Base-by-base conservation (phyloP, 2,797 vertebrate species). In the Neosilurus mollespiculum region DNA sequence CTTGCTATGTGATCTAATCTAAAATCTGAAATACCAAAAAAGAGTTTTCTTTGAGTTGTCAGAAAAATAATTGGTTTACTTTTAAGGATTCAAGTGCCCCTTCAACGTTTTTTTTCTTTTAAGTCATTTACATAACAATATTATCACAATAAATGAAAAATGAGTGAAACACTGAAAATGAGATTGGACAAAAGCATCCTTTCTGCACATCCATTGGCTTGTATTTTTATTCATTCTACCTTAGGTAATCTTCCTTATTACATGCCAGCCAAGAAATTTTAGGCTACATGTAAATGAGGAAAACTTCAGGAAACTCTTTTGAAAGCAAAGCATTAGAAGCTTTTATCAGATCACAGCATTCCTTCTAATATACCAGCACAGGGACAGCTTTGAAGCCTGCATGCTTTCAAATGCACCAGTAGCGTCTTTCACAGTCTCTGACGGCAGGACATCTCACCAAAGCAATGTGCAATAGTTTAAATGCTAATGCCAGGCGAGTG, bases 311-410 rank as follows among this genome's bases (percentile, higher is more conserved):
- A 90, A 91, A 93, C 87, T 90, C 89, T 89, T 91, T 92, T 89
- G 91, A 88, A 87, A 90, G 87, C 87, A 75, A 64, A 83, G 91
- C 92, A 93, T 93, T 90, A 93, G 88, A 91, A 86, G 86, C 87
- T 89, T 93, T 92, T 93, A 93, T 94, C 89, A 87, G 90, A 93
- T 93, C 91, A 90, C 90, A 91, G 89, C 84, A 84, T 67, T 82
- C 78, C 76, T 81, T 78, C 69, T 87, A 82, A 87, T 86, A 86
- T 85, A 86, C 83, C 81, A 84, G 72, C 37, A 58, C 56, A 84
- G 84, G 81, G 84, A 84, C 49, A 70, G 82, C 89, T 90, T 88
- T 90, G 87, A 88, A 87, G 88, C 81, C 79, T 24, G 78, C 26
- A 65, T 73, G 64, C 77, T 82, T 84, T 87, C 82, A 80, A 72